A percentile compares a stretch with the other conserved stretches of the same genome.
phyloP scores from a whole-genome alignment of 1,140 invertebrate species.

The Agrilus planipennis region DNA sequence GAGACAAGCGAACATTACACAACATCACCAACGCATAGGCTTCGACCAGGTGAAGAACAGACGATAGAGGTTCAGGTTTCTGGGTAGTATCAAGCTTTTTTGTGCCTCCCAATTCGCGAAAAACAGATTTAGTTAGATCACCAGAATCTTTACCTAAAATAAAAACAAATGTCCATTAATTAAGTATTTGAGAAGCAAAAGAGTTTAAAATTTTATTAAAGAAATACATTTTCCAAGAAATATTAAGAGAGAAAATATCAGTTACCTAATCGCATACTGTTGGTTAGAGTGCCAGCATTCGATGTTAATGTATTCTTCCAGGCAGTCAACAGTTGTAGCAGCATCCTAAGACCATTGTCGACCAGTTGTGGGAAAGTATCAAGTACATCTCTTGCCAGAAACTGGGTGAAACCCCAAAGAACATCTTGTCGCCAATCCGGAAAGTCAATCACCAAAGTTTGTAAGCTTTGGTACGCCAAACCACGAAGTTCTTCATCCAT shows the following conservation, averaged over 20 bases:
- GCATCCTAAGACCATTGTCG: slow-evolving; percentile 87
- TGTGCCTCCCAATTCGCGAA: slow-evolving; percentile 13
- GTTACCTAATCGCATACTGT: slow-evolving; percentile 18
- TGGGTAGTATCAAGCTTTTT: slow-evolving; percentile 31
- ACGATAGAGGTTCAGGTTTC: slow-evolving; percentile 52
- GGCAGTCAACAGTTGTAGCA: slow-evolving; percentile 81
- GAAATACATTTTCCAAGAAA: neutral
- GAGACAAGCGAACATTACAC: slow-evolving; percentile 79
- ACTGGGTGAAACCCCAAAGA: slow-evolving; percentile 87
- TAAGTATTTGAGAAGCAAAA: neutral
- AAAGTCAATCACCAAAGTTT: slow-evolving; percentile 92
- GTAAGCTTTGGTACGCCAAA: slow-evolving; percentile 90
- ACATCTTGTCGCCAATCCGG: slow-evolving; percentile 96
- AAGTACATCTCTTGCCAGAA: slow-evolving; percentile 82
- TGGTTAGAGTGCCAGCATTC: slow-evolving; percentile 5
- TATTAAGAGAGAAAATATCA: slow-evolving; percentile 15
- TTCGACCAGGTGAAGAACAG: slow-evolving; percentile 71
- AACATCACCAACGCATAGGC: slow-evolving; percentile 86
- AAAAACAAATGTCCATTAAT: neutral
- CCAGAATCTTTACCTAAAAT: slow-evolving; percentile 22
- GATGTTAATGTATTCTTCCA: slow-evolving; percentile 73
- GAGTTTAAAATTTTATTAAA: neutral
- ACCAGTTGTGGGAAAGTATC: slow-evolving; percentile 75
- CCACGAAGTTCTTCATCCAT: slow-evolving; percentile 84
- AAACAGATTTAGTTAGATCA: slow-evolving; percentile 11